phyloP scores from a whole-genome alignment of 2,888 invertebrate genomes.

The Macaria notata region DNA sequence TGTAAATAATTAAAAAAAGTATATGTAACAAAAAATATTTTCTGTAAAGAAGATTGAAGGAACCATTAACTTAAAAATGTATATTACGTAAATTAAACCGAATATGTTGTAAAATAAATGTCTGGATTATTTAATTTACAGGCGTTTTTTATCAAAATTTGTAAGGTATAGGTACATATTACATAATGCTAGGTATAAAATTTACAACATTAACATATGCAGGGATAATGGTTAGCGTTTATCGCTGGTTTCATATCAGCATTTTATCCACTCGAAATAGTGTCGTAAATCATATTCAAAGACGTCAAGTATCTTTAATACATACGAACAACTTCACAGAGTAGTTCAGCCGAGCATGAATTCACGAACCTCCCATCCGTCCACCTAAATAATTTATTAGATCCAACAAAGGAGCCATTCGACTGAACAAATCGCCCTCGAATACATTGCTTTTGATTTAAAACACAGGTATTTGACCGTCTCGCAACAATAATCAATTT shows the following conservation, averaged over 20 bases:
- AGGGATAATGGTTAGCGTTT: slow-evolving; percentile 45
- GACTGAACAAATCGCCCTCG: slow-evolving; percentile 57
- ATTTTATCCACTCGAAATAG: slow-evolving; percentile 43
- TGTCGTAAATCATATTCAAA: slow-evolving; percentile 39
- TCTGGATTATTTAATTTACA: slow-evolving; percentile 42
- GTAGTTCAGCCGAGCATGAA: slow-evolving; percentile 54
- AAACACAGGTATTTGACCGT: slow-evolving; percentile 75
- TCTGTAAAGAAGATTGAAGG: slow-evolving; percentile 35
- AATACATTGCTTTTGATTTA: slow-evolving; percentile 64
- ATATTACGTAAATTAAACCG: slow-evolving; percentile 46
- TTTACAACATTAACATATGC: slow-evolving; percentile 31
- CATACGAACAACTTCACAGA: slow-evolving; percentile 44
- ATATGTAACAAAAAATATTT: too few species aligned
- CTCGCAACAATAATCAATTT: slow-evolving; percentile 58
- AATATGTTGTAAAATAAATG: slow-evolving; percentile 45
- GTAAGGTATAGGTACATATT: too few species aligned
- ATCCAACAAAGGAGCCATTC: slow-evolving; percentile 59
- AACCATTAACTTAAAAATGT: slow-evolving; percentile 70
- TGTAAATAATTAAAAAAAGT: too few species aligned
- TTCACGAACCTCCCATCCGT: slow-evolving; percentile 46
- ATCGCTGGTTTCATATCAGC: slow-evolving; percentile 43
- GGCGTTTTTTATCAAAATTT: slow-evolving; percentile 25
- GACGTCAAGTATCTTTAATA: slow-evolving; percentile 33
- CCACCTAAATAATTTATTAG: slow-evolving; percentile 65
- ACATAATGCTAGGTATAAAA: not conserved